Evolutionary conservation across 1,140 invertebrate species (phyloP).

Genomic region (Oreohelix idahoensis): DNA sequence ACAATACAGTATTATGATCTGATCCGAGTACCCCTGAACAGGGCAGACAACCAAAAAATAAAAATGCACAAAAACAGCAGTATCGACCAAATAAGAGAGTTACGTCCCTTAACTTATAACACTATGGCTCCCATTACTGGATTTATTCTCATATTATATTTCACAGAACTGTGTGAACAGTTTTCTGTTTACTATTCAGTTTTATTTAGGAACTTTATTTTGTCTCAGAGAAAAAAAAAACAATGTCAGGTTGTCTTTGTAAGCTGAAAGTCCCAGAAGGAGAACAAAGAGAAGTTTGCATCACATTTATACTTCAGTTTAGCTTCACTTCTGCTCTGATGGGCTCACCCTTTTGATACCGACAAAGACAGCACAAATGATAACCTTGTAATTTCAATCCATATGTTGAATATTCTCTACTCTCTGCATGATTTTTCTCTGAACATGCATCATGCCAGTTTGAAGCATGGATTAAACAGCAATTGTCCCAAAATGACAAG

Average conservation of each 20-base stretch:
- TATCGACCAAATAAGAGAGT: not conserved
- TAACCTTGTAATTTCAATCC: not conserved
- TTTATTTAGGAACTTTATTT: not conserved
- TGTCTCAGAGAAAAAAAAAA: not conserved
- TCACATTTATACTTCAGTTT: not conserved
- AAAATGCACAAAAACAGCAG: not conserved
- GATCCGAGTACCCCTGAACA: not conserved
- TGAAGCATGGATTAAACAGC: not conserved
- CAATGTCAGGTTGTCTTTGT: not conserved
- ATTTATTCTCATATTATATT: not conserved
- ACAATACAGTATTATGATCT: too few relatives aligned
- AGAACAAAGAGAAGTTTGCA: not conserved
- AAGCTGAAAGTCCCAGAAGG: not conserved
- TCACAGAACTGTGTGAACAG: not conserved
- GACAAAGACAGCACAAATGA: not conserved
- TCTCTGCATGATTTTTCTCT: not conserved
- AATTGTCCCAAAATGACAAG: slow-evolving; percentile 9
- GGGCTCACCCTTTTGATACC: not conserved
- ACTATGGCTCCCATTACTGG: not conserved
- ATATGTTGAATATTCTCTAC: slow-evolving; percentile 14
- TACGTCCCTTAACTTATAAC: not conserved
- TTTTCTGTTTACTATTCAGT: not conserved
- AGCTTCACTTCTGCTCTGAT: not conserved
- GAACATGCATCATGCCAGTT: slow-evolving; percentile 20
- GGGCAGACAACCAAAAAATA: not conserved